Evolutionary conservation across 2,797 vertebrate species (phyloP), one percentile per base, ranked within the genome.

Genomic region (Echiichthys vipera): DNA sequence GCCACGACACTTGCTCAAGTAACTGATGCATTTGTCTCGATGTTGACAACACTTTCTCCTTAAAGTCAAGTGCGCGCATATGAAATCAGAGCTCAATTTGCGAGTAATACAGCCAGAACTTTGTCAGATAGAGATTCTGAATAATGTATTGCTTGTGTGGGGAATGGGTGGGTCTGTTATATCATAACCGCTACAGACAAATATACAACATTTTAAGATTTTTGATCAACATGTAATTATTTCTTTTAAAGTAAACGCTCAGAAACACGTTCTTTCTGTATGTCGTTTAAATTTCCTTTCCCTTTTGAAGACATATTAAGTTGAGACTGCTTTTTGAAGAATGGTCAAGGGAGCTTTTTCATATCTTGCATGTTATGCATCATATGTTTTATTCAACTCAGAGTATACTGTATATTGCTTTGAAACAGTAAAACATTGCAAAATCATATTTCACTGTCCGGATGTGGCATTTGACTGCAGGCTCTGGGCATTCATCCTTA

Each of bases 21-120:
- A 83, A 85, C 57, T 63, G 69, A 78, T 74, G 68, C 77, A 59
- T 88, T 92, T 71, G 83, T 86, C 74, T 75, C 62, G 57, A 81
- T 80, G 77, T 70, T 67, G 63, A 74, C 59, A 74, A 72, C 77
- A 71, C 58, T 81, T 83, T 88, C 58, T 85, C 55, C 55, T 78
- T 74, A 43, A 79, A 68, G 65, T 78, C 11, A 69, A 73, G 50
- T 74, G 14, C 78, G 75, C 36, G 10, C 45, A 34, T 69, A 29
- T 71, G 64, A 74, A 73, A 74, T 40, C 36, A 27, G 50, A 66
- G 32, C 40, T 24, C 4, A 36, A 34, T 46, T 45, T 69, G 25
- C 30, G 53, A 58, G 34, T 72, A 49, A 64, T 55, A 27, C 15
- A 53, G 39, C 54, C 53, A 29, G 22, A 71, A 36, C 43, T 46